Base-by-base conservation (phyloP, 1,140 invertebrate species). In the Leptinotarsa undecemlineata region DNA sequence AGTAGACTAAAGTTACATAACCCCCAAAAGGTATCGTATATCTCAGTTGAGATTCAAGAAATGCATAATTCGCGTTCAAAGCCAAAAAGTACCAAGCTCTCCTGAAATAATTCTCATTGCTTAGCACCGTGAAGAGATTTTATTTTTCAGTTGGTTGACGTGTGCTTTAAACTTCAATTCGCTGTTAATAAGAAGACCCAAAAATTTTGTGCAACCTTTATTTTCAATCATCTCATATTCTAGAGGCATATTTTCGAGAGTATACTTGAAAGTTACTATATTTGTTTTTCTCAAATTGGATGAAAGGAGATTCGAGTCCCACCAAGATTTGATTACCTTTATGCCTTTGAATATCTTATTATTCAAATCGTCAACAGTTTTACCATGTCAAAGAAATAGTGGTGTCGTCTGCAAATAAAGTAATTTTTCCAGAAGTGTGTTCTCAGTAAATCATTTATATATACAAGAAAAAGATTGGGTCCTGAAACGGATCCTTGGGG, bases 331-430 rank as follows among this genome's bases (percentile, higher is more conserved):
- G 15, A 57, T 17, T 17, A n/a, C n/a, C 17, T 57, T 4, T 57
- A 57, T 57, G 14, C n/a, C 51, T 57, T 15, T n/a, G n/a, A n/a
- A n/a, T 57, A 57, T 57, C 51, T 51, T 51, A 51, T 57, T 57
- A 57, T 57, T 57, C 1, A 17, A 57, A 57, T 57, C 15, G 15
- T 57, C 51, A 57, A 57, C 14, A 57, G 1, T 57, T 57, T 57
- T 0, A 15, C 1, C n/a, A 57, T 57, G 51, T 15, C 51, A 57
- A 4, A 57, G n/a, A n/a, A 57, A 57, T 51, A 1, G 48, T 51
- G 48, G 48, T 51, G 48, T 51, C 48, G 4, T 51, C 48, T 51
- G 48, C 48, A 51, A 51, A 17, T 51, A 0, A 51, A 51, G 48
- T 51, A 51, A 51, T 17, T 51, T 51, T 51, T 51, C 48, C 48